Base-by-base conservation (phyloP, 2,797 vertebrate genomes). In the Chanos chanos region DNA sequence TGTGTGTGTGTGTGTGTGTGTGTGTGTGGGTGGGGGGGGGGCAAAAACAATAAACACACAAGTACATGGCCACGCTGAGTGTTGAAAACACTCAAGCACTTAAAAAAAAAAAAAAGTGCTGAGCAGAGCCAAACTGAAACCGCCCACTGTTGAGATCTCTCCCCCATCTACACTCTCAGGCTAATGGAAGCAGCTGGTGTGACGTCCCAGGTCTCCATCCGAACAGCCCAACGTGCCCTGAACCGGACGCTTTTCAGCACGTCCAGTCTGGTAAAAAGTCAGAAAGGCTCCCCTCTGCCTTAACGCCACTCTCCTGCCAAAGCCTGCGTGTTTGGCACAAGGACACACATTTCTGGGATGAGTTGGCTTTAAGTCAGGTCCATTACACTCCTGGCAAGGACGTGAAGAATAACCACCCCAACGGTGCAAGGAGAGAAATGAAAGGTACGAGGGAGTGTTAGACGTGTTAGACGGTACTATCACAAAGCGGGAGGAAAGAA, bases 361-460 rank as follows among this genome's bases (percentile, higher is more conserved):
- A 70, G 64, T 63, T 66, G 74, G 70, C 72, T 59, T 53, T 49
- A 62, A 50, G 33, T 68, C 59, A 64, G 62, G 40, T 34, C 62
- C 49, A 59, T 71, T 73, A 63, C 56, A 63, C 58, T 54, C 48
- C 75, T 75, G 72, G 62, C 67, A 61, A 28, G 22, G 28, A 43
- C 48, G 51, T 48, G 41, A 10, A 67, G 69, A 44, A 59, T 31
- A 44, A 28, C 39, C n/a, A n/a, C n/a, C 25, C 64, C 61, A 63
- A 73, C 58, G 62, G 56, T 62, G 49, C 43, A 19, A 59, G 40
- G 63, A 33, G 41, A 61, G 50, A 55, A 61, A 33, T 43, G 41
- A 47, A 55, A 24, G 49, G 27, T 50, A 37, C 33, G 18, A 27
- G 4, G 5, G 43, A 49, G 22, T 36, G 34, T 34, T 64, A 68